Percentiles rank a stretch among this genome's conserved stretches.
Evolutionary conservation across 2,888 invertebrate genomes (phyloP).

Genomic region (Luperina testacea): DNA sequence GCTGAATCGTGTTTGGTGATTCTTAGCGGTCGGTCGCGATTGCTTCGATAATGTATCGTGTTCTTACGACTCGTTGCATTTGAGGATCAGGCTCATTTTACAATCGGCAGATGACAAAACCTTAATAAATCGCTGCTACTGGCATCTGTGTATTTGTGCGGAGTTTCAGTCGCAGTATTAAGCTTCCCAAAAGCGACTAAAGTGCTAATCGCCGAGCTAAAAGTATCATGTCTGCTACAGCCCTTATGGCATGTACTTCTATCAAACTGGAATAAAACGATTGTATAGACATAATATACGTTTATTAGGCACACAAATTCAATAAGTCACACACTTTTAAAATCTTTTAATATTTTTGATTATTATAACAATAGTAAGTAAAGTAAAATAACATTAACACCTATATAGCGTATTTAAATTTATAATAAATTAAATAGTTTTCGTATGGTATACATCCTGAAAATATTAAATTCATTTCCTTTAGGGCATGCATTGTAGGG

Average conservation of each 20-base stretch:
- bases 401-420: not conserved
- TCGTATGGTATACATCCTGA: not conserved
- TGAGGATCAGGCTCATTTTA: too few species aligned
- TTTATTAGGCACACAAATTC: conserved; percentile 4
- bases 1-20: not conserved
- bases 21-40: not conserved
- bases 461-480: not conserved
- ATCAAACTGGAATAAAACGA: conserved; percentile 18
- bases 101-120: not conserved
- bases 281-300: conserved; percentile 18
- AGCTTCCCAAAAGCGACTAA: not conserved
- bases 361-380: not conserved
- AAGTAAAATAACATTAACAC: conserved; percentile 3
- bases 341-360: conserved; percentile 12
- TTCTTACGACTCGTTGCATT: not conserved
- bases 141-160: not conserved
- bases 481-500: not conserved
- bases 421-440: not conserved
- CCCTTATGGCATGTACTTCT: not conserved
- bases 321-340: not conserved
- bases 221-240: not conserved
- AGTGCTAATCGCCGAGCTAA: not conserved
- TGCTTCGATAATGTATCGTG: not conserved
- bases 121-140: not conserved
- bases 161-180: not conserved